A percentile compares a stretch with the other conserved stretches of the same genome.
phyloP scores from a whole-genome alignment of 2,797 vertebrate species.

The Yasuhikotakia modesta region DNA sequence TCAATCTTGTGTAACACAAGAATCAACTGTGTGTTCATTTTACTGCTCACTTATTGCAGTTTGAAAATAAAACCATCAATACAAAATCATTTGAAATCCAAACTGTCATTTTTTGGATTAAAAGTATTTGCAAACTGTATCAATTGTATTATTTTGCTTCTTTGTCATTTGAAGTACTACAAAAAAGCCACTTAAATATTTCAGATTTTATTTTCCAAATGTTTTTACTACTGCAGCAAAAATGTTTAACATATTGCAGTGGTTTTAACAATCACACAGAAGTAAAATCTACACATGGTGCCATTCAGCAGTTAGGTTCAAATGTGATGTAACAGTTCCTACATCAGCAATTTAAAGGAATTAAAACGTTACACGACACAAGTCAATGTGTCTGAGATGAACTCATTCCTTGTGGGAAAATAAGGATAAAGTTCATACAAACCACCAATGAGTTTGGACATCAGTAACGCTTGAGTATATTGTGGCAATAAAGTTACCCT shows the following conservation, averaged over 20 bases:
- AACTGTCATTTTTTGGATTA: not conserved
- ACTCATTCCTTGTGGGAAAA: slow-evolving; percentile 7
- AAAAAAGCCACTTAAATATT: not conserved
- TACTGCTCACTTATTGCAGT: slow-evolving; percentile 38
- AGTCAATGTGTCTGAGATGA: not conserved
- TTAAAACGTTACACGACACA: not conserved
- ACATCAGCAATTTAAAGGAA: slow-evolving; percentile 12
- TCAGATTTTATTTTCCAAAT: slow-evolving; percentile 54
- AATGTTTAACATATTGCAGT: slow-evolving; percentile 40
- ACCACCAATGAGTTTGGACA: not conserved
- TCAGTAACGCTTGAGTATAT: not conserved
- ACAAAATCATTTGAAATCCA: slow-evolving; percentile 19
- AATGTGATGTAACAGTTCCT: not conserved
- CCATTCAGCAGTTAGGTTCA: slow-evolving; percentile 2
- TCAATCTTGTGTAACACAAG: slow-evolving; percentile 20
- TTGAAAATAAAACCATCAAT: slow-evolving; percentile 32
- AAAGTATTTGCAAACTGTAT: not conserved
- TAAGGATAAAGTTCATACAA: not conserved
- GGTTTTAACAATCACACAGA: slow-evolving; percentile 41
- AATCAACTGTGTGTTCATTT: slow-evolving; percentile 33
- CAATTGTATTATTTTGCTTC: no score
- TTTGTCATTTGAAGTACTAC: not conserved
- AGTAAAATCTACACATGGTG: slow-evolving; percentile 20
- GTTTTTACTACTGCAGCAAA: slow-evolving; percentile 9
- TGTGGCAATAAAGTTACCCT: not conserved